phyloP scores from a whole-genome alignment of 92 coral and sea anemone species.

The Epizoanthus scotinus region DNA sequence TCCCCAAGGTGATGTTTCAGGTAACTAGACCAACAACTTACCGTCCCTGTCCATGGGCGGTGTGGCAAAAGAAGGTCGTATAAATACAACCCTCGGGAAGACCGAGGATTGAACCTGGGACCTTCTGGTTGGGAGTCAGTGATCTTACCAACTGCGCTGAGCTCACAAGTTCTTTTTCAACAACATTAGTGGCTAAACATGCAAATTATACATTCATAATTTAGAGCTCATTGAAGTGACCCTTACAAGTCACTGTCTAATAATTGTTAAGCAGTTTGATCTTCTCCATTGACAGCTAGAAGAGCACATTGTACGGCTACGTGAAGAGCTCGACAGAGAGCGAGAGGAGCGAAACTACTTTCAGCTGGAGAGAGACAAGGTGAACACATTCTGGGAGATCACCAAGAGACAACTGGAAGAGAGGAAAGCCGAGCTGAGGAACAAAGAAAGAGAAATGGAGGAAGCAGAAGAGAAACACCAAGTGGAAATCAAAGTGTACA shows the following conservation, averaged over 20 bases:
- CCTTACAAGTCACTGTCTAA: background rate
- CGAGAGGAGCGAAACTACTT: slow-evolving; percentile 97
- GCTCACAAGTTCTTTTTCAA: no score
- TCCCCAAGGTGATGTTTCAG: no score
- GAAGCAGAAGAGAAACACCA: slow-evolving; percentile 99
- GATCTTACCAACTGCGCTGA: no score
- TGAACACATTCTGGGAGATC: slow-evolving; percentile 98
- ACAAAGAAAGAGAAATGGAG: slow-evolving; percentile 96
- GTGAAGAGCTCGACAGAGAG: slow-evolving; percentile 96
- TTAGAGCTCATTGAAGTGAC: no score
- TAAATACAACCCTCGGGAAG: no score
- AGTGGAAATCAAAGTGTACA: slow-evolving; percentile 97
- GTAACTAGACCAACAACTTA: no score
- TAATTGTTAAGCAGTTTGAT: background rate
- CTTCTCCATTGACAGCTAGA: slow-evolving; percentile 58
- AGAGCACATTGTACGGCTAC: slow-evolving; percentile 92
- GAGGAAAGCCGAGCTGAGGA: slow-evolving; percentile 89
- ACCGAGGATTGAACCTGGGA: no score
- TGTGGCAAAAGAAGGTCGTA: no score
- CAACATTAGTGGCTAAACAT: no score
- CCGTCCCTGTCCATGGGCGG: no score
- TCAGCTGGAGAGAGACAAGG: slow-evolving; percentile 95
- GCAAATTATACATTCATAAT: no score
- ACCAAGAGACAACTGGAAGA: slow-evolving; percentile 93
- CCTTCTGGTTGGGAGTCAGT: no score